Base-by-base conservation (phyloP, 2,113 vertebrate species). In the Anguilla japonica region DNA sequence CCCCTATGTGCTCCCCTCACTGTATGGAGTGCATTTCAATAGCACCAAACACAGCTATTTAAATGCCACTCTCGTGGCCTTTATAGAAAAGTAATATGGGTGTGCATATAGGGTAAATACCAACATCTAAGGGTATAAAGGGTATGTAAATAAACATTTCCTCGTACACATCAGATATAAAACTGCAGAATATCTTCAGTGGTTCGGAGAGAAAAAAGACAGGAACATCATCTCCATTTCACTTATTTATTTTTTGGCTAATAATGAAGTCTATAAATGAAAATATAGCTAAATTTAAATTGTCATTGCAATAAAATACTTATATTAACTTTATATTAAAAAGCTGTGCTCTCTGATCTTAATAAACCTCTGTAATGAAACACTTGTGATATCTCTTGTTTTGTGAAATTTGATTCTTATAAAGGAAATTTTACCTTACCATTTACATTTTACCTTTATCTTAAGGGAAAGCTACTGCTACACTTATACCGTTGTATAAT, bases 101-200 rank as follows among this genome's bases (percentile, higher is more conserved):
- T 97, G 96, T 97, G 96, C 97, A 99, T 99, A 98, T 96, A 98
- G 97, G 96, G 97, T 96, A 98, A 97, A 98, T 97, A 97, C 95
- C 97, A 98, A 97, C 97, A 98, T 96, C 96, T 95, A 96, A 95
- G 95, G 95, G 94, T 95, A 93, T 92, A 93, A 94, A 91, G 95
- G 96, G 93, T 83, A 94, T 93, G 95, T 96, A 97, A 97, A 97
- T 96, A 97, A 96, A 95, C 91, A 92, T 87, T 86, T 88, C 85
- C 91, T 91, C 93, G 93, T 92, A 91, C 87, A 90, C 83, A 90
- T 91, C 89, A 92, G 87, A 88, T 89, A 91, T 91, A 90, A 93
- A 93, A 90, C 89, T 81, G 57, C 82, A 60, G 53, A 46, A 34
- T 56, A 11, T 50, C n/a, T 57, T 16, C 22, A 71, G 16, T 89